Base-by-base conservation (phyloP, 2,888 invertebrate genomes). In the Tenthredo mesomela region DNA sequence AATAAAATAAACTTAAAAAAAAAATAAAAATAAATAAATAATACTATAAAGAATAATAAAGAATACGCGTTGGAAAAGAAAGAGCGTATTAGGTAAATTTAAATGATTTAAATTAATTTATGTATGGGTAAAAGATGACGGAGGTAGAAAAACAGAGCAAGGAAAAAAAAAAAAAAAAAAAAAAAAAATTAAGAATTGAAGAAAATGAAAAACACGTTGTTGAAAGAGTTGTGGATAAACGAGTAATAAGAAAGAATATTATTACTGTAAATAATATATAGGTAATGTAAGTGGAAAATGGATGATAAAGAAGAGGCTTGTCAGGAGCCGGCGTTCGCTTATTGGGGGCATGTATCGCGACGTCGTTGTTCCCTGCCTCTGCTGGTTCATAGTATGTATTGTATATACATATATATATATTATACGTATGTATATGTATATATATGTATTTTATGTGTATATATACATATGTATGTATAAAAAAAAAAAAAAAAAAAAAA, bases 391-490 rank as follows among this genome's bases (percentile, higher is more conserved):
- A 50, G 54, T 84, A 84, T 84, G 58, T 75, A 65, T 88, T 85
- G 82, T 88, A 88, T 87, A 89, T 85, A 87, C 89, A 90, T 88
- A 88, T 89, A 88, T 90, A 86, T 87, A 87, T 73, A 84, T 80
- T 84, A 85, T 87, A 84, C 65, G 73, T 78, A 70, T 37, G 65
- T 54, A 61, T 85, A 75, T 85, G 75, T 84, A 86, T 85, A 85
- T 86, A 87, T 86, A 86, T 85, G 86, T 86, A 86, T 87, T 85
- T 84, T 86, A 86, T 85, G 86, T 86, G 87, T 86, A 87, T 87
- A 88, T 87, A 88, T 89, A 89, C 85, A 86, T 85, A 89, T 86
- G 89, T 90, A 90, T 89, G 91, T 88, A 89, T 82, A 87, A 88
- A 90, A 90, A 89, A 89, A 25, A 29, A 90, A 89, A 89, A 40